phyloP scores from a whole-genome alignment of 1,140 invertebrate species.

The Streblospio benedicti region DNA sequence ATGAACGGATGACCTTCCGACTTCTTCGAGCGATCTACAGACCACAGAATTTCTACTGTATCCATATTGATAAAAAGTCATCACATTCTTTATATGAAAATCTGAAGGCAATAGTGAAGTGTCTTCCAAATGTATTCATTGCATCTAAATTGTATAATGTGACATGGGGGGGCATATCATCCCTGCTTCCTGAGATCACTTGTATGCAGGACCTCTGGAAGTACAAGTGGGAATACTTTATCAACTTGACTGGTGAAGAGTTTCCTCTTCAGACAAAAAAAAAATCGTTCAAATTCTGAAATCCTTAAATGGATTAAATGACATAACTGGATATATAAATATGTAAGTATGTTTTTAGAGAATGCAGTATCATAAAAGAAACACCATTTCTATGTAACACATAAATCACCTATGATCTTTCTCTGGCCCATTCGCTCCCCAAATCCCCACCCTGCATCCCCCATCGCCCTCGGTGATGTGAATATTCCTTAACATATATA shows the following conservation, averaged over 20 bases:
- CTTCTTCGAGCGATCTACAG: neutral
- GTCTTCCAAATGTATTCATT: slow-evolving; percentile 36
- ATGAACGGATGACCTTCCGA: neutral
- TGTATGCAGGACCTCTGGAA: slow-evolving; percentile 29
- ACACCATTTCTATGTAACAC: too few species aligned
- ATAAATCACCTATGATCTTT: too few species aligned
- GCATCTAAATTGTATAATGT: slow-evolving; percentile 24
- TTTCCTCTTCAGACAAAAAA: slow-evolving; percentile 15
- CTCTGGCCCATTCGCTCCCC: too few species aligned
- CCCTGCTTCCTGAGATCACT: slow-evolving; percentile 26
- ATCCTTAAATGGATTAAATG: slow-evolving; percentile 9
- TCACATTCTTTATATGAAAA: slow-evolving; percentile 10
- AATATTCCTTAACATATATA: too few species aligned
- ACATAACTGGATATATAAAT: too few species aligned
- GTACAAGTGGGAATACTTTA: slow-evolving; percentile 17
- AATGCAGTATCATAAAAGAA: too few species aligned
- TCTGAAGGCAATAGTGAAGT: slow-evolving; percentile 13
- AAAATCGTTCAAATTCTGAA: slow-evolving; percentile 14
- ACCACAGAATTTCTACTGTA: neutral
- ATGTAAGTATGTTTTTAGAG: too few species aligned
- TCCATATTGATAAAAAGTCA: neutral
- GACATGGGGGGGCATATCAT: slow-evolving; percentile 20
- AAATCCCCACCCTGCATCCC: too few species aligned
- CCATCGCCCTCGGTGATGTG: too few species aligned
- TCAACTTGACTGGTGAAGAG: slow-evolving; percentile 15